A percentile compares a stretch with the other conserved stretches of the same genome.
phyloP scores from a whole-genome alignment of 2,113 vertebrate genomes.

The Calyptommatus sinebrachiatus region DNA sequence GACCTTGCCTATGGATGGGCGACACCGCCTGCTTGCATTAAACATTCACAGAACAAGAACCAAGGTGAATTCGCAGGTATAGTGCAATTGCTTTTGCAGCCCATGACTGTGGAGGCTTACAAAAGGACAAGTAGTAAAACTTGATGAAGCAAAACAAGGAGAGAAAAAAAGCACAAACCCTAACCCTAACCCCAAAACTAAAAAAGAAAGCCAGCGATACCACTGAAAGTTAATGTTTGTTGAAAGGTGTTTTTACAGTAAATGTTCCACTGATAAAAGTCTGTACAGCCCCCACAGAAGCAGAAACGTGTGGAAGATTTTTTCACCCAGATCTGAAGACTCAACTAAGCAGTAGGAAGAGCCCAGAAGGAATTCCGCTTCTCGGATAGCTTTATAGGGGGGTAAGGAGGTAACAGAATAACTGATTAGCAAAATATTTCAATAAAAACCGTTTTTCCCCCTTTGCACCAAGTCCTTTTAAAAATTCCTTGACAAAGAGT shows the following conservation, averaged over 20 bases:
- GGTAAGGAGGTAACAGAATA: constrained; percentile 65
- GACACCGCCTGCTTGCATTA: constrained; percentile 58
- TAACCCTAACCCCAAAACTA: too few relatives aligned
- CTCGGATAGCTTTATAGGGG: constrained; percentile 61
- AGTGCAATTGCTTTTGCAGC: constrained; percentile 79
- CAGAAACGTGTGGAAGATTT: constrained; percentile 55
- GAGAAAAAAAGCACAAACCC: neutral
- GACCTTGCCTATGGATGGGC: constrained; percentile 55
- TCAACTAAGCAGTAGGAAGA: constrained; percentile 71
- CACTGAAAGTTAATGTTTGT: constrained; percentile 69
- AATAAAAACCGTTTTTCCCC: constrained; percentile 71
- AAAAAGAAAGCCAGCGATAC: constrained; percentile 63
- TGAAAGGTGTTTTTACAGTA: constrained; percentile 98
- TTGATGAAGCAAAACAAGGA: constrained; percentile 67
- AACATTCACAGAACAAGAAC: constrained; percentile 73
- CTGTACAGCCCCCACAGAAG: constrained; percentile 85
- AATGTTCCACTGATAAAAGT: constrained; percentile 87
- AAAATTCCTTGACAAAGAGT: constrained; percentile 68
- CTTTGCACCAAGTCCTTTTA: constrained; percentile 76
- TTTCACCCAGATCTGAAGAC: constrained; percentile 57
- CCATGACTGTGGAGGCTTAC: constrained; percentile 71
- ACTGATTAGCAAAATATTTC: constrained; percentile 76
- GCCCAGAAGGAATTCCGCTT: constrained; percentile 54
- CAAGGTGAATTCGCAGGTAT: constrained; percentile 67
- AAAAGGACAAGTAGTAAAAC: constrained; percentile 73